Conservation (phyloP, 2,113 vertebrate genomes). For the Stegostoma tigrinum region DNA sequence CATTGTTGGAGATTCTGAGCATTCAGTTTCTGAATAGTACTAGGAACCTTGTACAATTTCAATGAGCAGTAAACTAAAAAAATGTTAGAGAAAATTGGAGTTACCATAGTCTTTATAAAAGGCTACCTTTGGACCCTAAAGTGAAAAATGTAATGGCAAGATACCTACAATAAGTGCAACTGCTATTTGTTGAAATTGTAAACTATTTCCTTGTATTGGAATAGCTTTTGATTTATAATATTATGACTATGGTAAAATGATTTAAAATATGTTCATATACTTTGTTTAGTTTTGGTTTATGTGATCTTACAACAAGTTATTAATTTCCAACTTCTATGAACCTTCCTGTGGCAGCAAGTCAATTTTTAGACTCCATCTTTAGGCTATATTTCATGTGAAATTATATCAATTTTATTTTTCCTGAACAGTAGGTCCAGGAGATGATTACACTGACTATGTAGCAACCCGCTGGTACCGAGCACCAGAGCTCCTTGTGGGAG, state of each 20-base stretch:
- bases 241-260: not conserved
- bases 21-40: not conserved
- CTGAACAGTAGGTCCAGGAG: slow-evolving; percentile 8
- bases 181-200: not conserved
- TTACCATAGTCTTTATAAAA: not conserved
- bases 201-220: not conserved
- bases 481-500: slow-evolving; percentile 38
- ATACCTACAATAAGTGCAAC: not conserved
- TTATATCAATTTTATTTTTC: not conserved
- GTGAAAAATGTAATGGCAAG: not conserved
- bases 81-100: not conserved
- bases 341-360: not conserved
- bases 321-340: not conserved
- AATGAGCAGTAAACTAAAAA: not conserved
- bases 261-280: not conserved
- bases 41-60: not conserved
- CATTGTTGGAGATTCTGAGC: not conserved
- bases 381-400: not conserved
- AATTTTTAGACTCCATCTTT: not conserved
- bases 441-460: slow-evolving; percentile 35
- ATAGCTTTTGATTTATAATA: not conserved
- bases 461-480: slow-evolving; percentile 40
- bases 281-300: not conserved
- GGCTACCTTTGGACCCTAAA: not conserved
- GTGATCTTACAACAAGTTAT: not conserved